Evolutionary conservation across 2,888 invertebrate species (phyloP), one percentile per base, ranked within the genome.

Genomic region (Rotaria socialis): DNA sequence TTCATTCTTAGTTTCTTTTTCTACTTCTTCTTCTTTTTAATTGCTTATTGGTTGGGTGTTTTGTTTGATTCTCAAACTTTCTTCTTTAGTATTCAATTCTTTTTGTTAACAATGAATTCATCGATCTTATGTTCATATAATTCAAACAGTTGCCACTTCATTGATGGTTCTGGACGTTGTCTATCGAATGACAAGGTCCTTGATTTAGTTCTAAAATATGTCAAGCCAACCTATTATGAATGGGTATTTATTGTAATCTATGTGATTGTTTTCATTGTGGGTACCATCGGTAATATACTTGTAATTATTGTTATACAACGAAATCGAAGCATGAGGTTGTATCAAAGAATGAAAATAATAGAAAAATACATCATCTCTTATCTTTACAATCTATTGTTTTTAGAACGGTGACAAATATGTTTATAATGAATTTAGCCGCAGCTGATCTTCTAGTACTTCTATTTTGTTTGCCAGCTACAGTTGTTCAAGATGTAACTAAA

Each of bases 401-500:
- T 80, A 80, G 86, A 56, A 86, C 86, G 8, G 85, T 86, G 22
- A 86, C 86, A 7, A 87, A 87, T 47, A 85, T 87, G 41, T 87
- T 87, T 85, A 87, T 87, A n/a, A 85, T 87, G n/a, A 87, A 87
- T 87, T 84, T 87, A 56, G 87, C 87, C 41, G 84, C 85, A 27
- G 85, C 85, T 47, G 87, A 87, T 85, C 67, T 87, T 47, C 55
- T 87, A 47, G 84, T 87, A 27, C 58, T 85, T n/a, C 10, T 85
- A 56, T 85, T 87, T 43, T 85, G 85, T 58, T 41, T 85, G n/a
- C 87, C 87, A 56, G 80, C 85, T 22, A 85, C 87, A 56, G 85
- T 85, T 50, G 84, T 85, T 27, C 85, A 75, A 56, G 85, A 87
- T 74, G 55, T 87, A 11, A 87, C 85, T 41, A 85, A 85, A 27